Conservation (phyloP, 2,888 invertebrate species). For the Himalopsyche kuldschensis region DNA sequence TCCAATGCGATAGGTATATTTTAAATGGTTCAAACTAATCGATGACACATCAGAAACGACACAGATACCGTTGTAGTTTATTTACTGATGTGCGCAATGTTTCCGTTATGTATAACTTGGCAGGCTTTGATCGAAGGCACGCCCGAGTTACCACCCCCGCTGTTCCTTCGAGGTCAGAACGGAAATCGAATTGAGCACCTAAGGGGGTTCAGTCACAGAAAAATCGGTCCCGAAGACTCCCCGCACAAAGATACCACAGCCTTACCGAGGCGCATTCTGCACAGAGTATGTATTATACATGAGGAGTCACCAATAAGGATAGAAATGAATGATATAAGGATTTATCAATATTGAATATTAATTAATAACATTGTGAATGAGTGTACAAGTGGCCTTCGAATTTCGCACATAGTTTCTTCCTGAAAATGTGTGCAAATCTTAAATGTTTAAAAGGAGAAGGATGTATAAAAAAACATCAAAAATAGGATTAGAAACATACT, state of each 20-base stretch:
- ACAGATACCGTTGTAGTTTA: not conserved
- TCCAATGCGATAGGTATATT: not conserved
- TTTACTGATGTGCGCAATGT: not conserved
- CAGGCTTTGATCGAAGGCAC: slow-evolving; percentile 36
- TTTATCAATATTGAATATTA: no score
- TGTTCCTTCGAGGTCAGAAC: slow-evolving; percentile 33
- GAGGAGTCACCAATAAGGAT: not conserved
- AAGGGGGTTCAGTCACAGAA: slow-evolving; percentile 35
- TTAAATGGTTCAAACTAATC: not conserved
- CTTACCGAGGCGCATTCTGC: slow-evolving; percentile 31
- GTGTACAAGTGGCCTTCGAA: no score
- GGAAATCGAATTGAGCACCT: slow-evolving; percentile 37
- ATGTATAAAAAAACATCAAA: no score
- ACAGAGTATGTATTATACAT: slow-evolving; percentile 35
- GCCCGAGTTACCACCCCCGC: slow-evolving; percentile 28
- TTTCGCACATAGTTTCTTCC: no score
- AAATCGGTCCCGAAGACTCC: slow-evolving; percentile 36
- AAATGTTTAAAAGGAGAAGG: no score
- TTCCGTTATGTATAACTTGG: slow-evolving; percentile 27
- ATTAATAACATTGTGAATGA: no score
- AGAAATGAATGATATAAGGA: not conserved
- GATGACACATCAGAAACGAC: not conserved
- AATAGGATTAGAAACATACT: no score
- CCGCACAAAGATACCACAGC: slow-evolving; percentile 37
- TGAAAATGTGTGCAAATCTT: no score